Conservation (phyloP, 2,888 invertebrate genomes). For the Erebia palarica region DNA sequence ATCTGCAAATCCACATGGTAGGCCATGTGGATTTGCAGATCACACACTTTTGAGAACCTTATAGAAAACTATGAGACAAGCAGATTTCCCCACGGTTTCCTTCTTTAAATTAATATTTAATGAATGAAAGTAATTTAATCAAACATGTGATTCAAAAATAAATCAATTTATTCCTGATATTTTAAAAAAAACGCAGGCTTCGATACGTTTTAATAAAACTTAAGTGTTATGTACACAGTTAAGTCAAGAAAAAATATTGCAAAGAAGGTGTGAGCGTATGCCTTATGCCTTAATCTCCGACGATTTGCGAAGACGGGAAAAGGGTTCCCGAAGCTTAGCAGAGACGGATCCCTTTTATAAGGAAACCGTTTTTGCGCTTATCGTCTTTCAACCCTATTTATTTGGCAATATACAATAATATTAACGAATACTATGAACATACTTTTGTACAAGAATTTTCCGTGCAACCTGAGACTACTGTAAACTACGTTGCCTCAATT, state of each 20-base stretch:
- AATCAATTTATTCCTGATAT: not conserved
- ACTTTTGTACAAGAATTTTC: conserved; percentile 41
- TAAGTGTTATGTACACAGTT: conserved; percentile 65
- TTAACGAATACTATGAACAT: conserved; percentile 55
- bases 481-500: not conserved
- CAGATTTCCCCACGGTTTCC: no score
- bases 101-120: no score
- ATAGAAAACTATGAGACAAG: no score
- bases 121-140: no score
- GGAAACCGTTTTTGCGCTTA: conserved; percentile 64
- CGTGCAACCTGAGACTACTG: not conserved
- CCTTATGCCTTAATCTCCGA: conserved; percentile 74
- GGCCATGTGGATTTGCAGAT: no score
- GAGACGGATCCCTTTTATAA: conserved; percentile 60
- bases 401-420: conserved; percentile 63
- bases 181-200: not conserved
- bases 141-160: no score
- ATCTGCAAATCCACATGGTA: no score
- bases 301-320: conserved; percentile 79
- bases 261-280: conserved; percentile 69
- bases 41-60: no score
- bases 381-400: conserved; percentile 67
- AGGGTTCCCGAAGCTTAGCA: conserved; percentile 70
- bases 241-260: conserved; percentile 74
- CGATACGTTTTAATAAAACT: conserved; percentile 31